Evolutionary conservation across 64 coral and sea anemone species (phyloP).

Genomic region (Porites lutea): DNA sequence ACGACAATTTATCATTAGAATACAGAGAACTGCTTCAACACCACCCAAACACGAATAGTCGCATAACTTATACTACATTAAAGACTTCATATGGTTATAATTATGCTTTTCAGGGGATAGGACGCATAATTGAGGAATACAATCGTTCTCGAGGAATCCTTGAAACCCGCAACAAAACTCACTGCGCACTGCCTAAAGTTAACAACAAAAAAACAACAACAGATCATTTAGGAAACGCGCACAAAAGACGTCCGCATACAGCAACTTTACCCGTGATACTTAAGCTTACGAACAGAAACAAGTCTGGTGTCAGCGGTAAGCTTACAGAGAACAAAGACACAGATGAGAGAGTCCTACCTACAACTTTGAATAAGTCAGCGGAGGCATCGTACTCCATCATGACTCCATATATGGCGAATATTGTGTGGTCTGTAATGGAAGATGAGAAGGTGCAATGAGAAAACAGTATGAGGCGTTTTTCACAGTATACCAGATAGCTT

Average conservation of each 20-base stretch:
- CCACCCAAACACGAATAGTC: neutral
- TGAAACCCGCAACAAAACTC: neutral
- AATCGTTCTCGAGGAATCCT: neutral
- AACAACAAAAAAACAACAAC: neutral
- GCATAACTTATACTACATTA: neutral
- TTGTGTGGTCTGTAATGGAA: constrained; percentile 85
- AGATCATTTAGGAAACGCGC: neutral
- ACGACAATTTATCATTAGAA: neutral
- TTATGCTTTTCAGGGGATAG: neutral
- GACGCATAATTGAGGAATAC: neutral
- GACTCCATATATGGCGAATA: constrained; percentile 85
- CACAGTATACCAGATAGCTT: too few species aligned
- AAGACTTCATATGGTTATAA: neutral
- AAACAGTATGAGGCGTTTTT: too few species aligned
- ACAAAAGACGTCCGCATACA: constrained; percentile 1
- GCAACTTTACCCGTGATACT: constrained; percentile 14
- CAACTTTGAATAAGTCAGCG: constrained; percentile 44
- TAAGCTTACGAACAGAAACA: constrained; percentile 6
- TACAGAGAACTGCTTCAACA: constrained; percentile 1
- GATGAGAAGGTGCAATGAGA: constrained; percentile 51
- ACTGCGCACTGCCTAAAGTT: neutral
- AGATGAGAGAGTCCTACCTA: constrained; percentile 68
- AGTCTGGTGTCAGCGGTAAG: neutral
- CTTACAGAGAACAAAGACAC: neutral
- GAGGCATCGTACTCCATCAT: constrained; percentile 57